A percentile compares a stretch with the other conserved stretches of the same genome.
These are phyloP conservation scores for Aegithalos caudatus DNA, from an alignment of 2,113 vertebrate species.

Conservation along the genomic window DNA sequence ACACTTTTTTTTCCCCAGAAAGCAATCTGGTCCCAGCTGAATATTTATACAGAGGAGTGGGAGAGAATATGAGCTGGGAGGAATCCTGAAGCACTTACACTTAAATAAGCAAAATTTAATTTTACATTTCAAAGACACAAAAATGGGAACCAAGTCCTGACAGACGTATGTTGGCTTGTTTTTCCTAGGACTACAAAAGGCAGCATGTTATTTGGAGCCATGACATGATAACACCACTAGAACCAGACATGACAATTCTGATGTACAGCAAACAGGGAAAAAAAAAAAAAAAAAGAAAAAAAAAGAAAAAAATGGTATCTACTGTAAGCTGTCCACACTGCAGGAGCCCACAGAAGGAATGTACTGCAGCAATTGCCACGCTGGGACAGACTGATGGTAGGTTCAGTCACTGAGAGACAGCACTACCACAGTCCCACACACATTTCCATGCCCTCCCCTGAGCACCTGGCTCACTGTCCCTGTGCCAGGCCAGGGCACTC, in stretches of 20 bases:
- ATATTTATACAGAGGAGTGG: neutral
- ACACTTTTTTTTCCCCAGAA: neutral
- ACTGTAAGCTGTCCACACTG: neutral
- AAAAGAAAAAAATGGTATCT: too few species aligned
- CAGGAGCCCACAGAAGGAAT: neutral
- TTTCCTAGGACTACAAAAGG: neutral
- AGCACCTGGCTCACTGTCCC: neutral
- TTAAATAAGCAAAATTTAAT: neutral
- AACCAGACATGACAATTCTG: neutral
- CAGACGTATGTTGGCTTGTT: neutral
- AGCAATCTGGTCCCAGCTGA: neutral
- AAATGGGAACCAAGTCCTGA: neutral
- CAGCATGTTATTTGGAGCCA: neutral
- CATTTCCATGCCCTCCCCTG: neutral
- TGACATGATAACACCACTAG: neutral
- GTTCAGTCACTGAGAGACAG: neutral
- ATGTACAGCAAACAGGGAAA: neutral
- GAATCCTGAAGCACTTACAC: neutral
- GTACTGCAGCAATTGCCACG: neutral
- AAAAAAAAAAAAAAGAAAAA: neutral
- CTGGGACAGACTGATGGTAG: neutral
- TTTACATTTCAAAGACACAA: neutral
- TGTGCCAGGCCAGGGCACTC: neutral
- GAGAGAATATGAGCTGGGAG: neutral
- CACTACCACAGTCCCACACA: neutral